Base-by-base conservation (phyloP, 2,797 vertebrate genomes). In the Hirundo rustica region DNA sequence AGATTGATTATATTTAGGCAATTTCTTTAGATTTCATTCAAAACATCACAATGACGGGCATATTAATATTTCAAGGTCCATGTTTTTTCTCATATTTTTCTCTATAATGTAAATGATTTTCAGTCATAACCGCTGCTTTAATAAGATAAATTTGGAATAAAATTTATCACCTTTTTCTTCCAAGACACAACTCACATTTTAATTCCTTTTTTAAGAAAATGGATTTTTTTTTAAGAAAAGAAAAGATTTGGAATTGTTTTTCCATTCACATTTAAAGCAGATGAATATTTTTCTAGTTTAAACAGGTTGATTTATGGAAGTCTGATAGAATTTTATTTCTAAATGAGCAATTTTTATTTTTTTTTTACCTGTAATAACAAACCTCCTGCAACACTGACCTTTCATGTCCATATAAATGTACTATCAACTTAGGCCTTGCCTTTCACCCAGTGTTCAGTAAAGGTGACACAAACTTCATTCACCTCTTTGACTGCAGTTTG, bases 291-390 rank as follows among this genome's bases (percentile, higher is more conserved):
- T 84, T 92, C 75, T 85, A 89, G 42, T 91, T 96, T 94, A 92
- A 91, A 61, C 18, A 67, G 30, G 50, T 71, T 44, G 14, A 34
- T 40, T 50, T 68, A 44, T 53, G 53, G 53, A 54, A 62, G 34
- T 84, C 82, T 97, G 80, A 61, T 60, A 78, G 38, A 93, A 48
- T 92, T 94, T 94, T 45, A 54, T 78, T 94, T 83, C 34, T 68
- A 71, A 93, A 50, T 65, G 61, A 79, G 29, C 40, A 58, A 22
- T 78, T 93, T 92, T 73, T 72, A 7, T 55, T 54, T 87, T 67
- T 14, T 88, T 74, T 92, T 74, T 18, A 11, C 78, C 15, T 91
- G 23, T 30, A 38, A 25, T 53, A 32, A 27, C 22, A 67, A 61
- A 20, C 13, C 5, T 29, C 16, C 47, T 68, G 23, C 23, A 61